Base-by-base conservation (phyloP, 2,888 invertebrate genomes). In the Xestia c-nigrum region DNA sequence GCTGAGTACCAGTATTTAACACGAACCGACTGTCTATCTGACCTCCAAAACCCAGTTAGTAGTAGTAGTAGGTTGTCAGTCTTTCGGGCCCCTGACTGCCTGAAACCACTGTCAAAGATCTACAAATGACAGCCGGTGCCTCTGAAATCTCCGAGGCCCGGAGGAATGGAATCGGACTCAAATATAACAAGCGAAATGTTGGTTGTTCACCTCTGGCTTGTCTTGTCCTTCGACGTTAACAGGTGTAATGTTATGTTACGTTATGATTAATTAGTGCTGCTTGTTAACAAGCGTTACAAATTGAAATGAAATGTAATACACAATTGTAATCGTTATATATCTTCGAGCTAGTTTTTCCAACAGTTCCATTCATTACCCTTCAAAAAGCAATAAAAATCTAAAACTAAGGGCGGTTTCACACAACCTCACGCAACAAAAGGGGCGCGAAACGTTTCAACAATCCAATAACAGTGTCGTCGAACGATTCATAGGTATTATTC, bases 381-480 rank as follows among this genome's bases (percentile, higher is more conserved):
- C 6, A 65, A 24, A 1, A 19, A 14, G 19, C 43, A 77, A 77
- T 78, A 43, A 74, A 74, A 64, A 47, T 43, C 50, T 16, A 64
- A 6, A 43, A 21, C 52, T 46, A 40, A 31, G 43, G 47, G n/a
- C 31, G 43, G 55, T 47, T 55, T 5, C 72, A 64, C 55, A 81
- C 47, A 64, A 63, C 31, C 74, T 81, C 38, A 14, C 9, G 21
- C 3, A 76, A 82, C 83, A 82, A 66, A 82, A 61, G 14, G 46
- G 52, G 57, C 65, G 76, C 76, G 24, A 76, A 76, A 59, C 73
- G 69, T 80, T 87, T 76, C 72, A 59, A 84, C 85, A 85, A 88
- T 83, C 78, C 80, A 88, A 88, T 88, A 87, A 85, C 83, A 78
- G 50, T 77, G 80, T 79, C 74, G 82, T 68, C 68, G 80, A 88